These are phyloP conservation scores for Dinoponera quadriceps DNA, from an alignment of 1,140 invertebrate genomes.

Conservation along the genomic window DNA sequence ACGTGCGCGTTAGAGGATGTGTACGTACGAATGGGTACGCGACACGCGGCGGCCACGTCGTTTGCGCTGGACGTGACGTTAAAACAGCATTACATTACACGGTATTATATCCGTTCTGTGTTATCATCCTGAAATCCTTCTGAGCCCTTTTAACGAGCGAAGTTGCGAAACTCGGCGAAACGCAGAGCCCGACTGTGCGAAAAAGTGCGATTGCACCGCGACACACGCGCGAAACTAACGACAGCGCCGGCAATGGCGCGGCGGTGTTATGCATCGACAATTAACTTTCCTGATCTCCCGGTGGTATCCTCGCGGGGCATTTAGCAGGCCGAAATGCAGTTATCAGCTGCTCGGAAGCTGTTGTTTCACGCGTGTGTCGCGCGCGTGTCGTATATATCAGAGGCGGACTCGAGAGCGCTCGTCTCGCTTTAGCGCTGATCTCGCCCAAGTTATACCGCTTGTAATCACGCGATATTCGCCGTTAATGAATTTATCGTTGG, in stretches of 20 bases:
- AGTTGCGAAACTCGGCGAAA: constrained; percentile 39
- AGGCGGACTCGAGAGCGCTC: constrained; percentile 14
- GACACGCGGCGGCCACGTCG: background rate
- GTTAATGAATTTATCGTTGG: constrained; percentile 26
- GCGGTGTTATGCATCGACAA: constrained; percentile 47
- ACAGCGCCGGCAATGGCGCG: background rate
- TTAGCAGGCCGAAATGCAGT: background rate
- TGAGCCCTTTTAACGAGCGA: constrained; percentile 37
- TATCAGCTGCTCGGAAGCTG: background rate
- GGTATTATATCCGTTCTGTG: constrained; percentile 5
- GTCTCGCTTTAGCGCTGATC: constrained; percentile 34
- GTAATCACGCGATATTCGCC: constrained; percentile 38
- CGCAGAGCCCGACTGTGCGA: background rate
- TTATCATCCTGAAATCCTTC: constrained; percentile 41
- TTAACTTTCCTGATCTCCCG: constrained; percentile 41
- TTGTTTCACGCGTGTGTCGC: constrained; percentile 34
- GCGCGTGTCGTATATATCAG: constrained; percentile 24
- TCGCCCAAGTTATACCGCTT: constrained; percentile 35
- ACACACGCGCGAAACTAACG: background rate
- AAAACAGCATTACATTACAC: constrained; percentile 43
- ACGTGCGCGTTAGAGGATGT: background rate
- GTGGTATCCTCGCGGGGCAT: background rate
- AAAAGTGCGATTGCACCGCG: constrained; percentile 18
- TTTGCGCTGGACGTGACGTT: constrained; percentile 40
- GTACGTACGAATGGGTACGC: background rate